Base-by-base conservation (phyloP, 2,888 invertebrate genomes). In the Arge pagana region DNA sequence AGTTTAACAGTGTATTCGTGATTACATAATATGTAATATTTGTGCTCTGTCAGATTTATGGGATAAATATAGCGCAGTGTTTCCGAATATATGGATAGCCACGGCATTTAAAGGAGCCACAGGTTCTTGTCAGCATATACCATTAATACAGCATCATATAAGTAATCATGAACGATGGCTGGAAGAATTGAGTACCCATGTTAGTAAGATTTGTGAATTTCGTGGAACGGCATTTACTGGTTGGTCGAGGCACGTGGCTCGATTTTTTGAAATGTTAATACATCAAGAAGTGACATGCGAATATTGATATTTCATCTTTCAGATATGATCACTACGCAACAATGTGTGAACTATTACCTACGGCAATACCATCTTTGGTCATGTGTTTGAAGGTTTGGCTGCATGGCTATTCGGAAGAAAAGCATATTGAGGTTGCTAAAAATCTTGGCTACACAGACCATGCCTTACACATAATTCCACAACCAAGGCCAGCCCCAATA, bases 101-200 rank as follows among this genome's bases (percentile, higher is more conserved):
- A 87, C 88, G 21, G 91, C 93, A 0, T 94, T 85, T 70, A 94
- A 94, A 78, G 94, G 94, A 1, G 91, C 93, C 0, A 89, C 90
- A 54, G 89, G 91, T 0, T 85, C 87, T 49, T 82, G 83, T 61
- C 85, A 87, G 76, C 84, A 85, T 54, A 68, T 88, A 49, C 88
- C 90, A 0, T 81, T 86, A 8, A 82, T 85, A 45, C 78, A 79
- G 18, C 85, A 88, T 55, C 92, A 93, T 66, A 77, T 88, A 8
- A 86, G 86, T 61, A 93, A 91, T 74, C 89, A 92, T 54, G 82
- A 84, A 55, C 85, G 86, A 2, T 93, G 93, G 89, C 64, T 86
- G 7, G 67, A 77, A 8, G 83, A 83, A 60, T 68, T 86, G 0
- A 75, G 79, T 21, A 68, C 70, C 3, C 79, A 82, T 58, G 78